Percentiles rank a stretch among this genome's conserved stretches.
Evolutionary conservation across 2,888 invertebrate genomes (phyloP).

Genomic region (Drosophila hamatofila): DNA sequence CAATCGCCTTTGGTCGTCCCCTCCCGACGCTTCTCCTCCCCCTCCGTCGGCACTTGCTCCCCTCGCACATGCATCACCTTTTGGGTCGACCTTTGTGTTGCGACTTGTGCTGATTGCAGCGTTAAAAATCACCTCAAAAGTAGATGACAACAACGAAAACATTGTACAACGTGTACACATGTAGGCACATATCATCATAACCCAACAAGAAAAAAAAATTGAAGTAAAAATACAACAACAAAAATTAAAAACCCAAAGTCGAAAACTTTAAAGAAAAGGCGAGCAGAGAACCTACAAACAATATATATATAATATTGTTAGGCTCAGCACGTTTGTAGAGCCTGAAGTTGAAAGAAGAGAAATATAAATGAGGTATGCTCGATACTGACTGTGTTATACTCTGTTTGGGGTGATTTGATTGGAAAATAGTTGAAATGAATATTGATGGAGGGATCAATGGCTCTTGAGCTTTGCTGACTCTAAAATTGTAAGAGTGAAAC

Average conservation of each 20-base stretch:
- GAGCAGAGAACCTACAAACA: constrained; percentile 37
- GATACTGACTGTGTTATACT: not conserved
- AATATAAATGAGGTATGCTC: not conserved
- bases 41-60: not conserved
- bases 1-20: constrained; percentile 4
- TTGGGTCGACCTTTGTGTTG: constrained; percentile 64
- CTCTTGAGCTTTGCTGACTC: too few species aligned
- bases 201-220: constrained; percentile 30
- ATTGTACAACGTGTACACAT: constrained; percentile 72
- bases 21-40: not conserved
- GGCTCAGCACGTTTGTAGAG: constrained; percentile 74
- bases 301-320: constrained; percentile 60
- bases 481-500: not conserved
- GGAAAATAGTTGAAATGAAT: not conserved
- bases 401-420: not conserved
- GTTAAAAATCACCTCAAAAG: constrained; percentile 58
- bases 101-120: constrained; percentile 79
- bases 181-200: constrained; percentile 63
- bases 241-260: constrained; percentile 8
- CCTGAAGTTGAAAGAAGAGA: not conserved
- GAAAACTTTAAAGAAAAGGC: constrained; percentile 27
- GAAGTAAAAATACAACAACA: constrained; percentile 1
- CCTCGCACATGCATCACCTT: constrained; percentile 37
- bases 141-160: constrained; percentile 50
- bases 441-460: too few species aligned